Evolutionary conservation across 2,797 vertebrate species (phyloP), one percentile per base, ranked within the genome.

Genomic region (Merluccius polli): DNA sequence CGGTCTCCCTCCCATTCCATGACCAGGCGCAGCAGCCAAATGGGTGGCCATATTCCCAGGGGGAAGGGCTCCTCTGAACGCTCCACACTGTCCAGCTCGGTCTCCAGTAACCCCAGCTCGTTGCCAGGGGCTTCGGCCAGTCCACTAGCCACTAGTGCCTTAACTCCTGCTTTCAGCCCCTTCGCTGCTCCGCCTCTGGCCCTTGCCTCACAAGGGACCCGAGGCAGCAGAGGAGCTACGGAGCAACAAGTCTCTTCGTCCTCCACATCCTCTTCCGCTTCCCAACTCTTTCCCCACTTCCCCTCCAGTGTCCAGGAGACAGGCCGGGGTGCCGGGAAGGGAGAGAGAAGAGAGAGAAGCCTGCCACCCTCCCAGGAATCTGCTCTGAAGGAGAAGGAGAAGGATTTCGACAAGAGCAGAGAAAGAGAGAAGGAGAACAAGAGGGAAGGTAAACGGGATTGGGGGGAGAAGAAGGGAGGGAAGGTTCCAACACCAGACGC

Each of bases 381-480:
- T 67, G 67, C 79, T 84, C 38, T 87, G 73, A 94, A 91, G 83
- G 97, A 97, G 82, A 97, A 95, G 94, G 95, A 97, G 90, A 92
- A 95, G 93, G 93, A 97, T 81, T 92, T 90, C 27, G 97, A 98
- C 87, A 94, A 95, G 86, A 95, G 93, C 79, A 85, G 95, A 78
- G 97, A 98, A 76, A 93, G 95, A 80, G 97, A 98, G 78, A 99
- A 99, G 84, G 97, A 99, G 87, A 98, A 98, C 87, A 98, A 99
- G 82, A 94, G 89, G 80, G 94, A 95, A 59, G 90, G 84, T 13
- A 93, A 93, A 83, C 99, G 97, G 81, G 94, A 95, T 44, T 81
- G 89, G 77, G 97, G 59, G 59, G 59, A 65, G 59, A 65, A 98
- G 87, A 96, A 95, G 85, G 95, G 94, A 90, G 96, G 93, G 73